Conservation (phyloP, 2,113 vertebrate genomes). For the Sturnira hondurensis region DNA sequence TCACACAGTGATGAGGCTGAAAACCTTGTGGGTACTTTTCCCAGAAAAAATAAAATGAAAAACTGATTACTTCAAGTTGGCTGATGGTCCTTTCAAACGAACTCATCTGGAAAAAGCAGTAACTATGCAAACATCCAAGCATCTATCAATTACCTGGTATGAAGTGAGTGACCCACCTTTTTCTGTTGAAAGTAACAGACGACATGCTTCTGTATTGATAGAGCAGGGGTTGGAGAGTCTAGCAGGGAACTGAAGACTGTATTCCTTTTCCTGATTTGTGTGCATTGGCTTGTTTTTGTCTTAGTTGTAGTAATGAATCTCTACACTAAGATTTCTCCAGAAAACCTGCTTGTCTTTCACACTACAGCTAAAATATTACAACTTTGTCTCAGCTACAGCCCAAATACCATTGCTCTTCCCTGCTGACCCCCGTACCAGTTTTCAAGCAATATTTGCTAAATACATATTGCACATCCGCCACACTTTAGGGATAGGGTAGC, state of each 20-base stretch:
- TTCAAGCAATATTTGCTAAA: background rate
- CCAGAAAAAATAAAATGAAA: background rate
- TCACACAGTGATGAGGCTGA: background rate
- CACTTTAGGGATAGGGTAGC: background rate
- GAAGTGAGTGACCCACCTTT: background rate
- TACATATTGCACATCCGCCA: background rate
- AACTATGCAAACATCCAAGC: conserved; percentile 1
- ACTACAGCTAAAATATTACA: background rate
- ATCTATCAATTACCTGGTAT: background rate
- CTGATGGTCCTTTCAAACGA: background rate
- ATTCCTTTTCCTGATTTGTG: background rate
- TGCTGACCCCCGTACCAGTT: background rate
- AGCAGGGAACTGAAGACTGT: background rate
- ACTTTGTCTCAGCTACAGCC: background rate
- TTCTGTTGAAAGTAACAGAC: background rate
- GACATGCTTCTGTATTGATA: background rate
- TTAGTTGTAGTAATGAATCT: background rate
- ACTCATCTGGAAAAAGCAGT: background rate
- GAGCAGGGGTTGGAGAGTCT: background rate
- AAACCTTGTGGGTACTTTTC: background rate
- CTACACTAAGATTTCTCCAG: background rate
- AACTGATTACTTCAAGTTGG: background rate
- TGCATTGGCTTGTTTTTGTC: background rate
- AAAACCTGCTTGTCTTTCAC: background rate
- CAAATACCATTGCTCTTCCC: background rate